A percentile compares a stretch with the other conserved stretches of the same genome.
phyloP scores from a whole-genome alignment of 2,888 invertebrate species.

The Xestia rhomboidea region DNA sequence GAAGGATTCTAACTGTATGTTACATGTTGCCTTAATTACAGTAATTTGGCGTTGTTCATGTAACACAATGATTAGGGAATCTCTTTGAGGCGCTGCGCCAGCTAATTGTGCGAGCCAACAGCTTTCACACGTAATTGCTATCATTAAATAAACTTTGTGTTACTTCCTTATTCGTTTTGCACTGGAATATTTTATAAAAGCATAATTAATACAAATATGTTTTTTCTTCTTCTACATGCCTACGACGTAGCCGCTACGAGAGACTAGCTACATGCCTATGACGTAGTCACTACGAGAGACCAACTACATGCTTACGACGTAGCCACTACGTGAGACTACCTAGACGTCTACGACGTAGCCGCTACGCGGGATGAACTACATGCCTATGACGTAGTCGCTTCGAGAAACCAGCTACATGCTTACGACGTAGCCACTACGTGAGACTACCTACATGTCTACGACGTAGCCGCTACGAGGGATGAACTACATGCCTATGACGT shows the following conservation, averaged over 20 bases:
- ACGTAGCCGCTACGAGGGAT: not conserved
- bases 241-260: not conserved
- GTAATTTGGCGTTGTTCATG: constrained; percentile 11
- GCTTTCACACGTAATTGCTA: constrained; percentile 27
- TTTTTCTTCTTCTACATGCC: not conserved
- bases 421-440: not conserved
- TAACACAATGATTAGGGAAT: constrained; percentile 34
- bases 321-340: too few species aligned
- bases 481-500: not conserved
- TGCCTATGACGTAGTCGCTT: not conserved
- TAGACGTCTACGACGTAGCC: not conserved
- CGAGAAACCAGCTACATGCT: not conserved
- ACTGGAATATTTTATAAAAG: not conserved
- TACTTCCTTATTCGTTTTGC: not conserved
- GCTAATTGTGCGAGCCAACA: constrained; percentile 24
- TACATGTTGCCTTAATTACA: constrained; percentile 1
- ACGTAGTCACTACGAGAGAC: not conserved
- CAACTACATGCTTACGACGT: not conserved
- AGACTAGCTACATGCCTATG: not conserved
- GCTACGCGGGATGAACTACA: not conserved
- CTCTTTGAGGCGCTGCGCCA: constrained; percentile 29
- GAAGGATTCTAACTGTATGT: constrained; percentile 16
- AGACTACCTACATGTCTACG: not conserved
- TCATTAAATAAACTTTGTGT: not conserved
- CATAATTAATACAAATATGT: not conserved